Evolutionary conservation across 2,797 vertebrate genomes (phyloP), one percentile per base, ranked within the genome.

Genomic region (Hydrocynus forskahlii): DNA sequence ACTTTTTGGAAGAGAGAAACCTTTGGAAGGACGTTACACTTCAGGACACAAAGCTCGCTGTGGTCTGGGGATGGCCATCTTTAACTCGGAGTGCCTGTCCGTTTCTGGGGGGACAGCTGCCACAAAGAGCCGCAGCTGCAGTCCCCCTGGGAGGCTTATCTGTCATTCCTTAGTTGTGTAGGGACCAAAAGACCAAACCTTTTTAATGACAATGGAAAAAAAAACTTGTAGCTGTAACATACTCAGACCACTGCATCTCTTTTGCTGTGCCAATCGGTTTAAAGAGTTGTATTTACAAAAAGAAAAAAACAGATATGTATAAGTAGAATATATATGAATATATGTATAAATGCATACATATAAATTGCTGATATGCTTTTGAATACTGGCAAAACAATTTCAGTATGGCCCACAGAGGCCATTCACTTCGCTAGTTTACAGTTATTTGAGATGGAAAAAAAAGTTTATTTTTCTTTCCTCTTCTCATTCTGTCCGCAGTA

Each of bases 111-210:
- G 95, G 93, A 94, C 89, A 3, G 94, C 95, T 97, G 95, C 95
- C 92, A 94, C 91, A 75, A 87, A 93, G 92, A 94, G 91, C 92
- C 94, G 93, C 95, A 94, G 96, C 95, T 94, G 94, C 93, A 90
- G 93, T 96, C 66, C 94, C 93, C 94, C 94, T 92, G 93, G 94
- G 95, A 97, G 95, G 97, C 95, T 97, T 95, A 96, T 96, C 95
- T 96, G 96, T 98, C 97, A 99, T 99, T 99, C 97, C 97, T 99
- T 98, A 97, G 96, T 96, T 98, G 97, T 97, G 97, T 98, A 98
- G 97, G 97, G 97, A 99, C 97, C 97, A 99, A 99, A 99, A 96
- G 97, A 99, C 97, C 97, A 98, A 99, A 98, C 97, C 94, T 99
- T 99, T 98, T 97, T 95, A 99, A 95, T 92, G 95, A 96, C 92